phyloP scores from a whole-genome alignment of 2,797 vertebrate species.

The Tokudaia tokunoshimensis region DNA sequence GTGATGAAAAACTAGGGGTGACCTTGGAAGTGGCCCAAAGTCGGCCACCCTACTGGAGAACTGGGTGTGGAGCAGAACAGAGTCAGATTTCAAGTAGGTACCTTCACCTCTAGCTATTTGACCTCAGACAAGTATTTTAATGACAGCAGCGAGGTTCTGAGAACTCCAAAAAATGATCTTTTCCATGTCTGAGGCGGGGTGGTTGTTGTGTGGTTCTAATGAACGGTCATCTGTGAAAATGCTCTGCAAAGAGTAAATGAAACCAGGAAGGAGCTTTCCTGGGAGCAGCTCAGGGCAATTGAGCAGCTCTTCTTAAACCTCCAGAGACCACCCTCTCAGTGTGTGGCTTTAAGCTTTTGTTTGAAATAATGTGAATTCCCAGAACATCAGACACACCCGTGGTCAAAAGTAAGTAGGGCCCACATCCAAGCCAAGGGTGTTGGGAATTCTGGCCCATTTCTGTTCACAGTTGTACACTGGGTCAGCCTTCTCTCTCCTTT shows the following conservation, averaged over 20 bases:
- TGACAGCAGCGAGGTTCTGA: background rate
- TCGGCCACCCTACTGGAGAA: background rate
- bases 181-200: conserved; percentile 29
- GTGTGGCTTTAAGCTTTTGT: conserved; percentile 83
- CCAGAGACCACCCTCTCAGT: conserved; percentile 80
- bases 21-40: background rate
- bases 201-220: conserved; percentile 39
- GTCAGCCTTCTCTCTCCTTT: background rate
- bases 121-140: conserved; percentile 60
- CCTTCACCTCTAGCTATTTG: conserved; percentile 25
- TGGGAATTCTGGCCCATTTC: conserved; percentile 62
- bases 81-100: background rate
- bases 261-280: conserved; percentile 65
- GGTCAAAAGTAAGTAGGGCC: conserved; percentile 75
- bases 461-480: background rate
- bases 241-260: conserved; percentile 64
- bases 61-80: background rate
- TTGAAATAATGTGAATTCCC: conserved; percentile 82
- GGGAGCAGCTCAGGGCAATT: conserved; percentile 63
- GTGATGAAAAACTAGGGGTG: background rate
- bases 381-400: conserved; percentile 80
- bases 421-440: conserved; percentile 77
- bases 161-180: conserved; percentile 63
- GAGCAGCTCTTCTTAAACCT: conserved; percentile 75
- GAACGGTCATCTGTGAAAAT: conserved; percentile 72